These are phyloP conservation scores for Halesus radiatus DNA, from an alignment of 1,140 invertebrate species.

Conservation along the genomic window DNA sequence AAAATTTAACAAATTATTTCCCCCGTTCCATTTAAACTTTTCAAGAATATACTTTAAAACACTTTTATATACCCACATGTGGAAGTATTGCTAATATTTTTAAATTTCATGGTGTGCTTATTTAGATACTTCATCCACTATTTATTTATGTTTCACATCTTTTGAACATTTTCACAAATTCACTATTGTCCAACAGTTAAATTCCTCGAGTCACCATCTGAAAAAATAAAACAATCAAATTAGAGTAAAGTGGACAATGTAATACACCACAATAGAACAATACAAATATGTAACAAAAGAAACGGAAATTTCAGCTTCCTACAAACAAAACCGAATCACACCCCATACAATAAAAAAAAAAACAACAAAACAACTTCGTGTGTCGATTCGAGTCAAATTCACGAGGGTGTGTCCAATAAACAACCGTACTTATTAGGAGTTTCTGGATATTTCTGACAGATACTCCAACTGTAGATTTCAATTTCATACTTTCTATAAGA, in stretches of 20 bases:
- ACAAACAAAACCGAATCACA: conserved; percentile 27
- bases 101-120: too few species aligned
- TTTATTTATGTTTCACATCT: background rate
- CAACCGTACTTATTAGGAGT: conserved; percentile 1
- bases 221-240: conserved; percentile 11
- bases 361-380: background rate
- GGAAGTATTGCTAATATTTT: too few species aligned
- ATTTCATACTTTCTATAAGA: background rate
- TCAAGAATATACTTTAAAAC: background rate
- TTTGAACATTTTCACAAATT: background rate
- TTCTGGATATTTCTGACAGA: background rate
- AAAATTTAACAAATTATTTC: background rate
- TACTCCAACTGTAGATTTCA: background rate
- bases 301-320: background rate
- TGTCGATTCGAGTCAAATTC: background rate
- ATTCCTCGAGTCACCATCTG: background rate
- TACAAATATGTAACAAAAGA: background rate
- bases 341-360: background rate
- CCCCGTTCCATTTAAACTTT: background rate
- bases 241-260: background rate
- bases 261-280: background rate
- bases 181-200: background rate
- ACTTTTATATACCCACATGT: too few species aligned
- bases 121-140: too few species aligned
- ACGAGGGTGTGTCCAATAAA: background rate